These are phyloP conservation scores for Aphis craccivora DNA, from an alignment of 1,140 invertebrate genomes.

Conservation along the genomic window DNA sequence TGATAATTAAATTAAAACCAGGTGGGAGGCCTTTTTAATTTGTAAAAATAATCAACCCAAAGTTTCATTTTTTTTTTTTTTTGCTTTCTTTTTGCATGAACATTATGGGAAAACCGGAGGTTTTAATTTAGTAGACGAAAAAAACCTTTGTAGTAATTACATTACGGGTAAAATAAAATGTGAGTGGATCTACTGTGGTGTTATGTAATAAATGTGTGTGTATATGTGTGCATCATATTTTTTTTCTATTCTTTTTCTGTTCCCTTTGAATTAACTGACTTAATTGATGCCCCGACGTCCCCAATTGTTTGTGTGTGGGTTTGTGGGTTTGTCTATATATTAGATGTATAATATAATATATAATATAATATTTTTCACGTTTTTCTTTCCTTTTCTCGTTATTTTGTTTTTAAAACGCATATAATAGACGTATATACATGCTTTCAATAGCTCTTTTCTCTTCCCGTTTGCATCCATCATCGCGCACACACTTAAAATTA, in stretches of 20 bases:
- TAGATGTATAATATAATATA: slow-evolving; percentile 24
- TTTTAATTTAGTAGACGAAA: slow-evolving; percentile 40
- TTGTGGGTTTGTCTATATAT: slow-evolving; percentile 11
- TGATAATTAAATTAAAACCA: slow-evolving; percentile 44
- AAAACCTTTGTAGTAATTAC: slow-evolving; percentile 35
- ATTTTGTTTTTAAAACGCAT: not conserved
- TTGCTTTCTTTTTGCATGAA: not conserved
- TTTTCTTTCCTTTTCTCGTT: not conserved
- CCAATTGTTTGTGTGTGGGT: not conserved
- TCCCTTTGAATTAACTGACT: slow-evolving; percentile 46
- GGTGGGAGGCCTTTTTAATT: slow-evolving; percentile 3
- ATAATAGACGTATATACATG: not conserved
- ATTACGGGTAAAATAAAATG: slow-evolving; percentile 45
- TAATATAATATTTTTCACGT: not conserved
- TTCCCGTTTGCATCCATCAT: slow-evolving; percentile 32
- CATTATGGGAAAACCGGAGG: slow-evolving; percentile 14
- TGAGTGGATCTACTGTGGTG: not conserved
- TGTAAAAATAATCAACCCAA: slow-evolving; percentile 47
- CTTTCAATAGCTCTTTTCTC: slow-evolving; percentile 17
- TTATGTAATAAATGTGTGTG: slow-evolving; percentile 32
- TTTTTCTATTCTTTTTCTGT: slow-evolving; percentile 34
- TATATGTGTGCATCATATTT: not conserved
- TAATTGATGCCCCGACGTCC: slow-evolving; percentile 25
- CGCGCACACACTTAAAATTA: slow-evolving; percentile 34
- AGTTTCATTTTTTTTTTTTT: slow-evolving; percentile 11